A percentile compares a stretch with the other conserved stretches of the same genome.
phyloP scores from a whole-genome alignment of 2,888 invertebrate genomes.

The Drosophila rubida region DNA sequence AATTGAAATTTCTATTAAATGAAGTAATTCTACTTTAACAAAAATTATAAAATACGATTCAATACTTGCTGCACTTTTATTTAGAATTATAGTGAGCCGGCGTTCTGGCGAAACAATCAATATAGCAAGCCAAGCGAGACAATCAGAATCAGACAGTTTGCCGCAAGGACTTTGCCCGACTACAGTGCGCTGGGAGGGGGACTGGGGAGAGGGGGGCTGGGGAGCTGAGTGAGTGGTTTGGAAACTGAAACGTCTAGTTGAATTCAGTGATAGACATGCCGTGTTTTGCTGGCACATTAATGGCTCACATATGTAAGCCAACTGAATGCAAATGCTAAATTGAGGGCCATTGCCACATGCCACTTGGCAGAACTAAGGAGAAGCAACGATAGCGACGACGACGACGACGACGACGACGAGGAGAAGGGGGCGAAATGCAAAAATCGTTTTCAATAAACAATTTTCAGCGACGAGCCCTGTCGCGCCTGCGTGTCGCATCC shows the following conservation, averaged over 20 bases:
- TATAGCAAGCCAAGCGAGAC: constrained; percentile 3
- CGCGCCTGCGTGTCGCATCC: constrained; percentile 50
- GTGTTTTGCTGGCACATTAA: constrained; percentile 10
- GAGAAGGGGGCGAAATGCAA: constrained; percentile 20
- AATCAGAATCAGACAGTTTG: not conserved
- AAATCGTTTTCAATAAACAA: constrained; percentile 38
- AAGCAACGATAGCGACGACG: not conserved
- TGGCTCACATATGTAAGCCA: constrained; percentile 26
- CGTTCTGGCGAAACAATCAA: not conserved
- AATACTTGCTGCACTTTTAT: too few species aligned
- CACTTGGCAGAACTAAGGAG: not conserved
- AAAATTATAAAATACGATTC: too few species aligned
- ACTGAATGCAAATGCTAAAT: constrained; percentile 12
- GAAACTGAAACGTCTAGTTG: constrained; percentile 13
- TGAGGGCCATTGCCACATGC: constrained; percentile 41
- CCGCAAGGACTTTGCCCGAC: not conserved
- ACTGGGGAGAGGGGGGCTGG: not conserved
- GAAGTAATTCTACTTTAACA: too few species aligned
- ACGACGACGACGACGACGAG: not conserved
- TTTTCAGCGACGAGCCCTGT: constrained; percentile 19
- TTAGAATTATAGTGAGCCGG: not conserved
- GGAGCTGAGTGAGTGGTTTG: not conserved
- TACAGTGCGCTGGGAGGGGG: too few species aligned
- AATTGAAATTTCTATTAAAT: too few species aligned
- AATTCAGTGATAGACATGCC: constrained; percentile 16